Evolutionary conservation across 2,888 invertebrate species (phyloP), one percentile per base, ranked within the genome.

Genomic region (Hecatera dysodea): DNA sequence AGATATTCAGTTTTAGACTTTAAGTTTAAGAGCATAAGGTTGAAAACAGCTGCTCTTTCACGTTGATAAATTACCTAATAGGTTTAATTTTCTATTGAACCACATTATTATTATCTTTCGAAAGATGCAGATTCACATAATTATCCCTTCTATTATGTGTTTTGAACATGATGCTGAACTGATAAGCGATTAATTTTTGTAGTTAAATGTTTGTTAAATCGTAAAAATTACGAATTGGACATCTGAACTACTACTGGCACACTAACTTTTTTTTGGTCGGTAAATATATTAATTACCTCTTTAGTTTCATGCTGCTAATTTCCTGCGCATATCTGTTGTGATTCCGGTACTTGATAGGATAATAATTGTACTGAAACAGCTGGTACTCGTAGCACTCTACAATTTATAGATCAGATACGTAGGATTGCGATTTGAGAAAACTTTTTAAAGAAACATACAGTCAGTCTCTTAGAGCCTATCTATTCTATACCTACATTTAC

Each of bases 21-120:
- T 78, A 46, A 55, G 6, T 24, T 0, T 17, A 59, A 17, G 1
- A 0, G 1, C 6, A 39, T 19, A 59, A 42, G 15, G 48, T 55
- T 33, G 44, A 63, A 65, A 70, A 53, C 57, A 52, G 9, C 0
- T 39, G 42, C 15, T 33, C 2, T 63, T 55, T 17, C 11, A 6
- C 29, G 12, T 56, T 75, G n/a, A 12, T 80, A 48, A 44, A 24
- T 29, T 65, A 61, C 33, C 17, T 19, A 36, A 60, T 62, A 69
- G 24, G 50, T 56, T 70, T 39, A 33, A 53, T 63, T 29, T 50
- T 55, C 15, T 19, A 15, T 46, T 64, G n/a, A 33, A 42, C 33
- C 44, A 44, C 15, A 70, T 61, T 42, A 8, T 24, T n/a, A 11
- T 17, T 57, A 61, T 61, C 42, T 59, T 19, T 17, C 4, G 22